Evolutionary conservation across 2,797 vertebrate genomes (phyloP), one percentile per base, ranked within the genome.

Genomic region (Lophura swinhoii): DNA sequence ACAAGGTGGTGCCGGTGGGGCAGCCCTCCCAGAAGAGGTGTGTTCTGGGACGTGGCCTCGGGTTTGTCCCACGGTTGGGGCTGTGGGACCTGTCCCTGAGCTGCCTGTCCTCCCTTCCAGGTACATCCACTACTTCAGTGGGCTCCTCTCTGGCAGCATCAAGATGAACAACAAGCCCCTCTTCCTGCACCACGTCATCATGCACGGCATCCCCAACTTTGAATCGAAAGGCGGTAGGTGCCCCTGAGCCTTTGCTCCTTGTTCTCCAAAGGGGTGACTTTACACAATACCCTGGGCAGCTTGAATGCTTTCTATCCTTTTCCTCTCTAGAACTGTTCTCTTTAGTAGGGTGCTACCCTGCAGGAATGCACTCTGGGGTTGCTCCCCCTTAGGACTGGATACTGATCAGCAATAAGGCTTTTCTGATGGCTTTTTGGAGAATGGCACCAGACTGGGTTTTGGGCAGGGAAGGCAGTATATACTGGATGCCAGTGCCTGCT

Each of bases 161-260:
- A 99, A 99, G 97, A 99, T 99, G 98, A 99, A 99, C 98, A 99
- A 99, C 98, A 99, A 99, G 82, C 99, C 99, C 12, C 97, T 99
- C 94, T 99, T 99, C 95, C 98, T 99, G 53, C 99, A 99, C 93
- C 99, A 99, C 0, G 99, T 99, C 97, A 99, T 99, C 98, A 98
- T 99, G 99, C 99, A 99, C 0, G 99, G 99, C 93, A 99, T 99
- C 94, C 99, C 99, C 90, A 99, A 99, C 97, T 99, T 99, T 1
- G 99, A 99, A 96, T 99, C 98, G 0, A 98, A 99, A 98, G 99
- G 99, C 95, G 99, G 99, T 98, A 97, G 69, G 94, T 93, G 14
- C 4, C 14, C n/a, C 21, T 2, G 6, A 26, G 51, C 51, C 26
- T 53, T 16, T 53, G 53, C 23, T 55, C 26, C 56, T 79, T 70